Evolutionary conservation across 2,113 vertebrate species (phyloP).

Genomic region (Lates calcarifer): DNA sequence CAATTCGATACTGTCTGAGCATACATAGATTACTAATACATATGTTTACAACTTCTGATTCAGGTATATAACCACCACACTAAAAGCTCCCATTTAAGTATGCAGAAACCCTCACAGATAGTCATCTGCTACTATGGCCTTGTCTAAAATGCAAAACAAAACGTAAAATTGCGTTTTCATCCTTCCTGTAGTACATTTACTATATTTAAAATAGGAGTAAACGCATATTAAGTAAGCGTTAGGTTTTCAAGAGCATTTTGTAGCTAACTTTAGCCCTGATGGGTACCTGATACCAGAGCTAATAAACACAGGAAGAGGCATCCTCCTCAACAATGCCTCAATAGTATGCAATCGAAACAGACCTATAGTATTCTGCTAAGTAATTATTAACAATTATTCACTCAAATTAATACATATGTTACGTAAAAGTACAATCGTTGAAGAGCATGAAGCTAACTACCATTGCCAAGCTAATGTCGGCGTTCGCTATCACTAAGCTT

Average conservation of each 20-base stretch:
- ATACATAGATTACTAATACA: background rate
- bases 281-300: background rate
- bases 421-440: background rate
- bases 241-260: background rate
- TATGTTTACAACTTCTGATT: background rate
- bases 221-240: background rate
- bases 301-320: background rate
- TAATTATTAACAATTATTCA: background rate
- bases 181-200: rapidly evolving
- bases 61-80: background rate
- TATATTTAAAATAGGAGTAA: too few species aligned
- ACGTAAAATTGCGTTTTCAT: background rate
- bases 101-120: background rate
- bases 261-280: conserved; percentile 12
- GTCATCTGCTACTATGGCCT: background rate
- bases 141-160: background rate
- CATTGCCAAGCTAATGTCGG: conserved; percentile 4
- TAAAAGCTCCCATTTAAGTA: background rate
- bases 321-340: background rate
- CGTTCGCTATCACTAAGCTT: background rate
- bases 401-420: background rate
- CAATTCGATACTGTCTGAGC: background rate
- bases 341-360: background rate
- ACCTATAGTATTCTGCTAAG: background rate
- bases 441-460: background rate